A percentile compares a stretch with the other conserved stretches of the same genome.
These are phyloP conservation scores for Xenopus petersii DNA, from an alignment of 2,797 vertebrate genomes.

Conservation along the genomic window DNA sequence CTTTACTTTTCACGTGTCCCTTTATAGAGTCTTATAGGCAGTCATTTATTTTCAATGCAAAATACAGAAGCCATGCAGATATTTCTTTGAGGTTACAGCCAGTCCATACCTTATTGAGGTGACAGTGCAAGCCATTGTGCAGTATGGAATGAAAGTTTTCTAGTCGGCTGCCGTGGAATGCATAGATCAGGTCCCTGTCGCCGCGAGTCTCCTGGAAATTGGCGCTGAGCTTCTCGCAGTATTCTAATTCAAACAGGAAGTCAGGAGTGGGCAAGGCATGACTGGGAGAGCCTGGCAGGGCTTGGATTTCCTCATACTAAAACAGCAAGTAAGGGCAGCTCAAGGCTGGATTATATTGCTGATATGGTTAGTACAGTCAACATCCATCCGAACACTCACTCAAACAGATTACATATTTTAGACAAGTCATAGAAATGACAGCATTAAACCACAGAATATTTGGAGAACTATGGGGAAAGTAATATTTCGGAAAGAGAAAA, in stretches of 20 bases:
- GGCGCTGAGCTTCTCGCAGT: conserved; percentile 81
- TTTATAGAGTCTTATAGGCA: too few species aligned
- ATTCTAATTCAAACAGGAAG: conserved; percentile 91
- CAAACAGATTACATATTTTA: too few species aligned
- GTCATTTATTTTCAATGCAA: too few species aligned
- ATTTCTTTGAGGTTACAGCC: too few species aligned
- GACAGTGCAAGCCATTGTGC: conserved; percentile 94
- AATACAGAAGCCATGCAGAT: too few species aligned
- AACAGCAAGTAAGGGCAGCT: conserved; percentile 39
- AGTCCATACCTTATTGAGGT: conserved; percentile 79
- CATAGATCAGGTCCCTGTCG: conserved; percentile 85
- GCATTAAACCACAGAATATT: too few species aligned
- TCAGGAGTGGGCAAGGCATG: conserved; percentile 77
- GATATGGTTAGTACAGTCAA: conserved; percentile 29
- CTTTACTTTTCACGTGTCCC: too few species aligned
- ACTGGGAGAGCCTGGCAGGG: conserved; percentile 75
- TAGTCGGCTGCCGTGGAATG: conserved; percentile 92
- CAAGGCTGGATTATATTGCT: conserved; percentile 24
- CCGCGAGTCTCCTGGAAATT: conserved; percentile 85
- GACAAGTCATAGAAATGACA: too few species aligned
- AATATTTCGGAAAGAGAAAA: too few species aligned
- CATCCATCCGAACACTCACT: neutral
- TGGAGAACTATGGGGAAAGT: too few species aligned
- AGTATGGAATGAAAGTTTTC: conserved; percentile 98
- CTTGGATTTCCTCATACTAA: conserved; percentile 84